phyloP scores from a whole-genome alignment of 2,797 vertebrate genomes.

The Miichthys miiuy region DNA sequence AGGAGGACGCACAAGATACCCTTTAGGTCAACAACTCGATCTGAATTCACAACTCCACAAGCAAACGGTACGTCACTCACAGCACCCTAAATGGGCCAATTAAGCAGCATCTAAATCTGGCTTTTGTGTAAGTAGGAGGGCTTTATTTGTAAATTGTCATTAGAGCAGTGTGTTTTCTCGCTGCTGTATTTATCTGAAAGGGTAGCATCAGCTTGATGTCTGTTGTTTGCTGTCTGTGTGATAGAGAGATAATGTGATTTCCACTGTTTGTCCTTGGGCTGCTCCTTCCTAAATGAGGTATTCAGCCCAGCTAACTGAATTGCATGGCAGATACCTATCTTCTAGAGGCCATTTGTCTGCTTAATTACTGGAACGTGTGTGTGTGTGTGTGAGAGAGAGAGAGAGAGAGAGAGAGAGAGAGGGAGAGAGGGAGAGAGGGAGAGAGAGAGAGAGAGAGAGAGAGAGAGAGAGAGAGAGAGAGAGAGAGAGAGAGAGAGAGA shows the following conservation, averaged over 20 bases:
- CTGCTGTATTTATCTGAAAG: conserved; percentile 57
- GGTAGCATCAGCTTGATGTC: conserved; percentile 50
- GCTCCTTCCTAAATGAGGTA: conserved; percentile 70
- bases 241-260: conserved; percentile 78
- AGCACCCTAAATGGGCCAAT: conserved; percentile 23
- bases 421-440: too few relatives aligned
- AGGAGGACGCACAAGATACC: background rate
- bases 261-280: conserved; percentile 70
- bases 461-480: too few relatives aligned
- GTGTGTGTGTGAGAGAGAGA: background rate
- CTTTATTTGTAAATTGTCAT: conserved; percentile 55
- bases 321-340: conserved; percentile 70
- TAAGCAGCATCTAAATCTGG: conserved; percentile 32
- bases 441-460: too few relatives aligned
- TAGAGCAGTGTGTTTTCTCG: conserved; percentile 46
- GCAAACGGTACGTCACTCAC: conserved; percentile 3
- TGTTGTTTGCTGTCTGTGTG: conserved; percentile 58
- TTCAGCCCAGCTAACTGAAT: conserved; percentile 70
- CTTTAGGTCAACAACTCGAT: conserved; percentile 27
- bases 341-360: conserved; percentile 67
- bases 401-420: too few relatives aligned
- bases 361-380: conserved; percentile 68
- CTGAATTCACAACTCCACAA: conserved; percentile 11
- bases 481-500: too few relatives aligned
- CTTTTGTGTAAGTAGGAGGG: conserved; percentile 24